Conservation (phyloP, 2,113 vertebrate genomes). For the Austrofundulus limnaeus region DNA sequence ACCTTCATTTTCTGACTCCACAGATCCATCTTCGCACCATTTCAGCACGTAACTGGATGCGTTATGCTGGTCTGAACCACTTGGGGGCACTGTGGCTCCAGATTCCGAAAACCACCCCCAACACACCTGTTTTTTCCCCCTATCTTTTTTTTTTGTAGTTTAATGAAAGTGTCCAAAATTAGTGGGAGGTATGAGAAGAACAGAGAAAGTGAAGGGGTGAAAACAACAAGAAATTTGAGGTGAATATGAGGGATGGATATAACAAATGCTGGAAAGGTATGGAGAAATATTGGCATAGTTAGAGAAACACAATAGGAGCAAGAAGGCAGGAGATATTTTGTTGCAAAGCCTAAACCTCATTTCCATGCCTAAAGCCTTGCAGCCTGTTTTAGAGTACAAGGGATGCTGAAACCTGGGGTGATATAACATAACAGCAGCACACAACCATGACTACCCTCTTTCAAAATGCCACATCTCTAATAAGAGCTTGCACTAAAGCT, state of each 20-base stretch:
- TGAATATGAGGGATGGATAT: conserved; percentile 25
- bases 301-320: conserved; percentile 25
- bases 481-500: conserved; percentile 47
- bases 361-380: conserved; percentile 39
- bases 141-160: conserved; percentile 28
- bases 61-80: conserved; percentile 42
- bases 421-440: conserved; percentile 52
- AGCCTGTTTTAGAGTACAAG: conserved; percentile 44
- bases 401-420: conserved; percentile 35
- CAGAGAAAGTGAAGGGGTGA: conserved; percentile 23
- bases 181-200: conserved; percentile 37
- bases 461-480: conserved; percentile 65
- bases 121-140: too few species aligned
- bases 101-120: conserved; percentile 6
- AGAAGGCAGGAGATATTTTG: conserved; percentile 33
- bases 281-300: conserved; percentile 16
- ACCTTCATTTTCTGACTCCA: conserved; percentile 50
- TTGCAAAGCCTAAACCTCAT: conserved; percentile 36
- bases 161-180: conserved; percentile 53
- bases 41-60: conserved; percentile 20
- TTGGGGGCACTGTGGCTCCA: conserved; percentile 77
- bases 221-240: conserved; percentile 42
- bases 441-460: conserved; percentile 53
- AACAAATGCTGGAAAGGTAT: conserved; percentile 6
- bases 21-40: conserved; percentile 51